Evolutionary conservation across 2,113 vertebrate species (phyloP).

Genomic region (Osmerus eperlanus): DNA sequence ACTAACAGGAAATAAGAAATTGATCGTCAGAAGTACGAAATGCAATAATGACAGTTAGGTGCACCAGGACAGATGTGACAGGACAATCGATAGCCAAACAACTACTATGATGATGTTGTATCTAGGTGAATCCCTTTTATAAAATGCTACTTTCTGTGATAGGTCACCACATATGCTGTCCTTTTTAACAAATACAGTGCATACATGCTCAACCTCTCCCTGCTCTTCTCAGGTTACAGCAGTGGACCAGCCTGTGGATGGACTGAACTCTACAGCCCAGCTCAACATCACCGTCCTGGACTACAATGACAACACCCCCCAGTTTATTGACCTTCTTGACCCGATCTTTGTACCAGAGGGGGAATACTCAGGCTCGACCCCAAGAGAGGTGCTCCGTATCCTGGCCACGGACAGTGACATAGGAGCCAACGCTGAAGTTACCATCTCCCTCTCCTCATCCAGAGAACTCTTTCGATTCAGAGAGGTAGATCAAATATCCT

Average conservation of each 20-base stretch:
- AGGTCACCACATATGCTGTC: background rate
- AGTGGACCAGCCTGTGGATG: constrained; percentile 58
- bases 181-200: background rate
- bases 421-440: constrained; percentile 67
- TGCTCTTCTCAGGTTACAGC: constrained; percentile 66
- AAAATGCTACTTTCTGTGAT: background rate
- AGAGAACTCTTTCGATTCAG: constrained; percentile 60
- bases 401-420: constrained; percentile 66
- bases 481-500: constrained; percentile 57
- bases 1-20: no score
- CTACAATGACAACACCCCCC: constrained; percentile 79
- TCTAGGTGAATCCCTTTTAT: no score
- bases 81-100: no score
- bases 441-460: constrained; percentile 48
- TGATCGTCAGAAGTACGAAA: no score
- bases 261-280: constrained; percentile 67
- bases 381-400: constrained; percentile 48
- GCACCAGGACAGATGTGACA: no score
- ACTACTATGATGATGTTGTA: no score
- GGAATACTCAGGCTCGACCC: constrained; percentile 31
- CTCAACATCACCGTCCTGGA: constrained; percentile 73
- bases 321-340: constrained; percentile 66
- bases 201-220: background rate
- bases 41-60: no score
- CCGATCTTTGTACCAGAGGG: constrained; percentile 57